Evolutionary conservation across 2,797 vertebrate species (phyloP).

Genomic region (Simalia tracyae): DNA sequence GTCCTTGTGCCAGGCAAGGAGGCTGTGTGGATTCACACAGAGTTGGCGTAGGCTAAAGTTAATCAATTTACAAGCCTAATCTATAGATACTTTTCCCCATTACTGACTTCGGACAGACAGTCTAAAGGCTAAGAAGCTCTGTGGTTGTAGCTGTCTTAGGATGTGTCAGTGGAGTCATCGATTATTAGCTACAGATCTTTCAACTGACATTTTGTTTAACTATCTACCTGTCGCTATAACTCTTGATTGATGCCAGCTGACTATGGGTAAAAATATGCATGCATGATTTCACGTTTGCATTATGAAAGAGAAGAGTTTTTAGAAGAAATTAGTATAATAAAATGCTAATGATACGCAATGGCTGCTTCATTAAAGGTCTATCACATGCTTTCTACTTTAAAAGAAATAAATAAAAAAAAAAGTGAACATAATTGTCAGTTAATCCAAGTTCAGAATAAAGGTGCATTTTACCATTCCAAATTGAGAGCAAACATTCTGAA

Average conservation of each 20-base stretch:
- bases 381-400: slow-evolving; percentile 27
- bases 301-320: slow-evolving; percentile 45
- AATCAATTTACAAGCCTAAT: background rate
- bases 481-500: slow-evolving; percentile 22
- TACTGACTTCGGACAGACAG: background rate
- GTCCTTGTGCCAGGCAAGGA: background rate
- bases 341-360: slow-evolving; percentile 52
- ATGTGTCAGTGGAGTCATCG: background rate
- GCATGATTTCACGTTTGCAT: slow-evolving; percentile 45
- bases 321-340: slow-evolving; percentile 50
- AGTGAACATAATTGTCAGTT: slow-evolving; percentile 30
- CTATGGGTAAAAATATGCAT: slow-evolving; percentile 11
- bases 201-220: slow-evolving; percentile 15
- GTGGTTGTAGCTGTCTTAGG: background rate
- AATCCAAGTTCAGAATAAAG: slow-evolving; percentile 47
- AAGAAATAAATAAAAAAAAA: slow-evolving; percentile 43
- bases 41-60: background rate
- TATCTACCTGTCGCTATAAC: slow-evolving; percentile 8
- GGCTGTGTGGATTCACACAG: background rate
- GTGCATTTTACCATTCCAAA: slow-evolving; percentile 37
- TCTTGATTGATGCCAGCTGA: slow-evolving; percentile 14
- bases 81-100: background rate
- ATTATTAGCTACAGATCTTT: background rate
- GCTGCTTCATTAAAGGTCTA: slow-evolving; percentile 52
- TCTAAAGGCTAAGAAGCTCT: background rate